Percentiles rank a stretch among this genome's conserved stretches.
These are phyloP conservation scores for Silurus aristotelis DNA, from an alignment of 2,797 vertebrate species.

Conservation along the genomic window DNA sequence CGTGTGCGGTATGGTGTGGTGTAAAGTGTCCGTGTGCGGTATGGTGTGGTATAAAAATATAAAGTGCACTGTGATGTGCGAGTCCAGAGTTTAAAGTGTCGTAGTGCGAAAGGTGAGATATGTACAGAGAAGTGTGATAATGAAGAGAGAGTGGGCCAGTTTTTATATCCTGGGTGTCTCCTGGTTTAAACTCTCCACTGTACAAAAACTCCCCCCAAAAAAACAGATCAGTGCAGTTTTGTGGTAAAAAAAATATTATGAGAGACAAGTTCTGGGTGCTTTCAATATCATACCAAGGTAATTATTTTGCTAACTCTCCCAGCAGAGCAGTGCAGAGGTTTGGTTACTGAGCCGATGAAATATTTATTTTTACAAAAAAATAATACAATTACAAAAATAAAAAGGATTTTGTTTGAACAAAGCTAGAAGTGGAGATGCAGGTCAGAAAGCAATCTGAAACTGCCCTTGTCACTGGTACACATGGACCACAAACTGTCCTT, in stretches of 20 bases:
- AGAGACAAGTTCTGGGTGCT: not conserved
- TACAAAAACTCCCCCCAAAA: too few relatives aligned
- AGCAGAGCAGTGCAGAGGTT: not conserved
- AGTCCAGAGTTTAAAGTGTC: too few relatives aligned
- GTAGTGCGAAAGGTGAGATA: too few relatives aligned
- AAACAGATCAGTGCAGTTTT: too few relatives aligned
- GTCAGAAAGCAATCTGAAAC: not conserved
- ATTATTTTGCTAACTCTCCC: not conserved
- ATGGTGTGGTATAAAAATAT: not conserved
- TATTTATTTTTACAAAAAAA: not conserved
- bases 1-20: too few relatives aligned
- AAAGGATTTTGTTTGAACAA: not conserved
- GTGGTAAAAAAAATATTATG: not conserved
- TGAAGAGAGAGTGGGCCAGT: too few relatives aligned
- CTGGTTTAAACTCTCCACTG: not conserved
- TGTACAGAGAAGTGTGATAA: too few relatives aligned
- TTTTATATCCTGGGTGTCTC: too few relatives aligned
- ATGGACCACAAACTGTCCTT: slow-evolving; percentile 3
- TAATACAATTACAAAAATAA: not conserved
- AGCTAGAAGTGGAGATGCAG: not conserved
- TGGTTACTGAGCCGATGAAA: not conserved
- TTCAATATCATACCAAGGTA: not conserved
- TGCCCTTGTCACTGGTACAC: not conserved
- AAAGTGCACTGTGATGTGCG: too few relatives aligned
- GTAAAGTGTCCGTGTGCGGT: too few relatives aligned